A percentile compares a stretch with the other conserved stretches of the same genome.
phyloP scores from a whole-genome alignment of 2,888 invertebrate species.

The Lasius platythorax region DNA sequence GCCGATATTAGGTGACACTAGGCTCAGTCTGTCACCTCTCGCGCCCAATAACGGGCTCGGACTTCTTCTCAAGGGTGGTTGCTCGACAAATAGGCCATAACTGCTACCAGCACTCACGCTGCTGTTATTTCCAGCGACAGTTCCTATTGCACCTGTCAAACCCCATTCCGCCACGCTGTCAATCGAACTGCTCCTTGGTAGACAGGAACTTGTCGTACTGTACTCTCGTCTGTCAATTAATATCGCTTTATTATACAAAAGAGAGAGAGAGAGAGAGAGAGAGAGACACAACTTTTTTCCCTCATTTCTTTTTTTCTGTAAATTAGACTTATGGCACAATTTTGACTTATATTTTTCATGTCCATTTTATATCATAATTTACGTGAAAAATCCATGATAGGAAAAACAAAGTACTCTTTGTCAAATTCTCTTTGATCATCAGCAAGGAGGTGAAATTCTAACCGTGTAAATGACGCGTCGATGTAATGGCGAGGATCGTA shows the following conservation, averaged over 20 bases:
- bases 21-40: constrained; percentile 87
- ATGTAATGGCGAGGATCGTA: constrained; percentile 23
- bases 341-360: neutral
- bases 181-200: constrained; percentile 92
- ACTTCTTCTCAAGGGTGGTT: constrained; percentile 83
- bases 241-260: neutral
- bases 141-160: constrained; percentile 81
- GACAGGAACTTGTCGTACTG: constrained; percentile 80
- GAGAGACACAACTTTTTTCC: too few relatives aligned
- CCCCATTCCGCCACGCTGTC: constrained; percentile 87
- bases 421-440: neutral
- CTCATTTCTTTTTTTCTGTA: neutral
- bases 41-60: constrained; percentile 85
- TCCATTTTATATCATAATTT: neutral
- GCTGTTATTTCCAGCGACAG: constrained; percentile 81
- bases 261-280: too few relatives aligned
- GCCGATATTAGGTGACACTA: constrained; percentile 92
- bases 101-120: constrained; percentile 82
- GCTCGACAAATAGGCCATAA: constrained; percentile 82
- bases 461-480: constrained; percentile 1
- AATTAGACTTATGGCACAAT: neutral
- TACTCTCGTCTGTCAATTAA: constrained; percentile 78
- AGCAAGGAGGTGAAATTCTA: neutral
- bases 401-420: neutral
- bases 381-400: neutral